These are phyloP conservation scores for Ophthalmolycus amberensis DNA, from an alignment of 2,113 vertebrate species.

Conservation along the genomic window DNA sequence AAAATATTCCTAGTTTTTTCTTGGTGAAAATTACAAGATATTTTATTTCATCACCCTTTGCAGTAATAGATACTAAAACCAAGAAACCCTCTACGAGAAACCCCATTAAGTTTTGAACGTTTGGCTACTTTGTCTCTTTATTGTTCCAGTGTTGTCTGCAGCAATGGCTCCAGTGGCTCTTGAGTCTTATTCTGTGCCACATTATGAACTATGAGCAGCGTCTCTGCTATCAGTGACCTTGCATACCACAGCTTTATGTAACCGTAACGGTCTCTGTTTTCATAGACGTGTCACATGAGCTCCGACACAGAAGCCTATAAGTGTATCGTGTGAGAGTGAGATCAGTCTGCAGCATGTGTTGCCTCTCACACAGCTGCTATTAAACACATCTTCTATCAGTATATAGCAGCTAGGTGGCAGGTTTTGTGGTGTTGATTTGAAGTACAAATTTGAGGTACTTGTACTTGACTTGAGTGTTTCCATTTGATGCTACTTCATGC, in stretches of 20 bases:
- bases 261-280: conserved; percentile 51
- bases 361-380: conserved; percentile 28
- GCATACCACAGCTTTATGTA: conserved; percentile 54
- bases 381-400: background rate
- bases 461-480: background rate
- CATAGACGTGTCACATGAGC: conserved; percentile 48
- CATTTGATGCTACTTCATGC: background rate
- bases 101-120: background rate
- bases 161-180: conserved; percentile 3
- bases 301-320: conserved; percentile 12
- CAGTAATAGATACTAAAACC: background rate
- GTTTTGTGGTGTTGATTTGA: background rate
- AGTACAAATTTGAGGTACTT: background rate
- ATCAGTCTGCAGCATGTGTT: conserved; percentile 19
- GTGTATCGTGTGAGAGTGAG: conserved; percentile 25
- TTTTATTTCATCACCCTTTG: background rate
- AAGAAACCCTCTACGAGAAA: background rate
- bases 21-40: background rate
- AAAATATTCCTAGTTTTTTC: background rate
- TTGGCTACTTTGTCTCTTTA: background rate
- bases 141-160: background rate
- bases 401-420: background rate
- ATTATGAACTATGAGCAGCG: background rate
- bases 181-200: conserved; percentile 17
- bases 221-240: conserved; percentile 50